These are phyloP conservation scores for Calameuta pallipes DNA, from an alignment of 2,888 invertebrate species.

Conservation along the genomic window DNA sequence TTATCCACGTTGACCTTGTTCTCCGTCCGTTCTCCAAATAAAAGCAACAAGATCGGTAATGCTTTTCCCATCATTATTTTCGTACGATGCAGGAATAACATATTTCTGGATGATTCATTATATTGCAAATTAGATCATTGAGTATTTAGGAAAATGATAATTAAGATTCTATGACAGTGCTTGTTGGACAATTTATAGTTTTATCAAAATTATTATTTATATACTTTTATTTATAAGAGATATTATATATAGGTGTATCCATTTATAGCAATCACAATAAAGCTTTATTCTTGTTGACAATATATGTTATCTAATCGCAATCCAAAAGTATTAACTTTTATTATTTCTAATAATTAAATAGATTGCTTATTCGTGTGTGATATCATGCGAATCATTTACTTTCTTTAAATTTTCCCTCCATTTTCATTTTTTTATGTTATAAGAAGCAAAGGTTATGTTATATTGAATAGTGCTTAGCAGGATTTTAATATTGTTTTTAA, in stretches of 20 bases:
- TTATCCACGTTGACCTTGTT: slow-evolving; percentile 53
- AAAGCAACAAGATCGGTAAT: slow-evolving; percentile 41
- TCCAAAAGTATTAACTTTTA: background rate
- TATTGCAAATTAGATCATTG: background rate
- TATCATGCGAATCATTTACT: background rate
- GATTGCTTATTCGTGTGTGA: background rate
- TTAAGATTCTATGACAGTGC: background rate
- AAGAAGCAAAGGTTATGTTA: background rate
- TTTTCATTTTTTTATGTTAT: background rate
- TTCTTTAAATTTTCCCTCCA: background rate
- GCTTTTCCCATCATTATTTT: background rate
- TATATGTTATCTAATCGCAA: background rate
- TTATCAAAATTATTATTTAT: background rate
- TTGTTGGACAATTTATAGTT: background rate
- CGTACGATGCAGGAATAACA: background rate
- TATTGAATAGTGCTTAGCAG: background rate
- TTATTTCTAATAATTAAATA: too few relatives aligned
- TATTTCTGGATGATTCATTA: background rate
- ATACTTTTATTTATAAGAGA: background rate
- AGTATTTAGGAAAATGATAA: slow-evolving; percentile 19
- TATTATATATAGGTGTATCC: background rate
- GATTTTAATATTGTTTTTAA: background rate
- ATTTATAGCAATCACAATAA: background rate
- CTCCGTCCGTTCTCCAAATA: slow-evolving; percentile 51
- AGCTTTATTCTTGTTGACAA: background rate